Evolutionary conservation across 2,888 invertebrate species (phyloP).

Genomic region (Cosmopolites sordidus): DNA sequence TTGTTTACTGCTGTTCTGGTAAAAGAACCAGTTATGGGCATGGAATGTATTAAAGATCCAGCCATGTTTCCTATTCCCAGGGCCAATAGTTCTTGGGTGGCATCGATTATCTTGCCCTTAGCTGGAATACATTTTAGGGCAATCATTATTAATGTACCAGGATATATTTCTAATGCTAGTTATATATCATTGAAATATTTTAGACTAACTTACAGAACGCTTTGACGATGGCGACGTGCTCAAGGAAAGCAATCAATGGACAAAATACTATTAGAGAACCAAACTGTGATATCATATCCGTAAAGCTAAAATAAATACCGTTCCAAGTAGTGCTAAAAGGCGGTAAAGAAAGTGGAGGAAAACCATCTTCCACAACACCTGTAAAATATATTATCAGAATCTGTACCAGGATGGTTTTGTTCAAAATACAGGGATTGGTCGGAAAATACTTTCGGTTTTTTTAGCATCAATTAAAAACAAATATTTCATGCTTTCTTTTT

Average conservation of each 20-base stretch:
- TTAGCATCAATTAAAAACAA: too few species aligned
- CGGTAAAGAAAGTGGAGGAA: conserved; percentile 65
- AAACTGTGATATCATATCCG: conserved; percentile 58
- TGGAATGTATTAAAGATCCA: conserved; percentile 77
- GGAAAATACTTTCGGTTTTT: too few species aligned
- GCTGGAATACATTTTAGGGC: conserved; percentile 59
- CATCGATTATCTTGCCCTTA: conserved; percentile 70
- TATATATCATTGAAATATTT: too few species aligned
- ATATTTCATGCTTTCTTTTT: too few species aligned
- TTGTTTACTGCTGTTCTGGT: conserved; percentile 87
- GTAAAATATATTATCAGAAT: too few species aligned
- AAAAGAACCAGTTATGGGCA: conserved; percentile 85
- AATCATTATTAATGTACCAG: too few species aligned
- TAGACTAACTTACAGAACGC: conserved; percentile 63
- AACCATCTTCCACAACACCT: conserved; percentile 63
- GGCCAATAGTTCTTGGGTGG: conserved; percentile 87
- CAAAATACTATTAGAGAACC: conserved; percentile 63
- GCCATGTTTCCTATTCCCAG: conserved; percentile 75
- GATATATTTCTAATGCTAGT: too few species aligned
- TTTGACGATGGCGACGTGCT: conserved; percentile 71
- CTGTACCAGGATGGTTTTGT: too few species aligned
- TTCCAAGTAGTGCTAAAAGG: conserved; percentile 60
- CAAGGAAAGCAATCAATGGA: conserved; percentile 68
- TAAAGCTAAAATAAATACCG: conserved; percentile 56
- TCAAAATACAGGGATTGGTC: too few species aligned